Conservation (phyloP, 1,140 invertebrate species). For the Geopemphigus sp. region DNA sequence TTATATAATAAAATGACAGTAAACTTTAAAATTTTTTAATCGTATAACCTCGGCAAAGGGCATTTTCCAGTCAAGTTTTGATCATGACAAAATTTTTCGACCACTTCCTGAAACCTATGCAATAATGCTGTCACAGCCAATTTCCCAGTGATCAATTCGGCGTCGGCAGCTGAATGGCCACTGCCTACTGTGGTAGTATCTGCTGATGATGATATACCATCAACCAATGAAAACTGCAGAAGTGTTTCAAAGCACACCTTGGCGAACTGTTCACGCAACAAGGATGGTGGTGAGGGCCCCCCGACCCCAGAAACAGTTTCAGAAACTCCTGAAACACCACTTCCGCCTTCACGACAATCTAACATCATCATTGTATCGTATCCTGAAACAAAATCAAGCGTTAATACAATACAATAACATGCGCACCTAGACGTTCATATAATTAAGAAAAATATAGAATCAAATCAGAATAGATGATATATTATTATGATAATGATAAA, state of each 20-base stretch:
- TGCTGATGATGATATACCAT: slow-evolving; percentile 57
- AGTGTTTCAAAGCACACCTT: slow-evolving; percentile 95
- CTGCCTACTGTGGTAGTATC: neutral
- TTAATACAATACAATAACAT: no score
- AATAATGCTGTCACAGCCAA: slow-evolving; percentile 87
- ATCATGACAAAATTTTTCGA: slow-evolving; percentile 84
- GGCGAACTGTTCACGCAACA: slow-evolving; percentile 87
- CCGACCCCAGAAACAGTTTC: neutral
- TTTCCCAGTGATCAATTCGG: slow-evolving; percentile 70
- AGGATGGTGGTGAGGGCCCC: neutral
- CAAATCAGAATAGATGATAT: no score
- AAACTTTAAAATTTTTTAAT: no score
- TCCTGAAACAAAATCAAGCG: slow-evolving; percentile 56
- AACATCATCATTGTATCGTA: slow-evolving; percentile 66
- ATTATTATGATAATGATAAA: no score
- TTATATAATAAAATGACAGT: no score
- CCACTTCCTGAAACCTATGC: slow-evolving; percentile 88
- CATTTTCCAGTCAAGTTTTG: slow-evolving; percentile 86
- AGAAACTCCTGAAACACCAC: neutral
- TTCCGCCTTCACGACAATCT: slow-evolving; percentile 63
- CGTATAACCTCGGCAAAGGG: slow-evolving; percentile 87
- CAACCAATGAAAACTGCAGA: slow-evolving; percentile 84
- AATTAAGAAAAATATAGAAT: no score
- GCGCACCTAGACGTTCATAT: no score
- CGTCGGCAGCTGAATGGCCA: slow-evolving; percentile 54